These are phyloP conservation scores for Sula dactylatra DNA, from an alignment of 2,113 vertebrate species.

Conservation along the genomic window DNA sequence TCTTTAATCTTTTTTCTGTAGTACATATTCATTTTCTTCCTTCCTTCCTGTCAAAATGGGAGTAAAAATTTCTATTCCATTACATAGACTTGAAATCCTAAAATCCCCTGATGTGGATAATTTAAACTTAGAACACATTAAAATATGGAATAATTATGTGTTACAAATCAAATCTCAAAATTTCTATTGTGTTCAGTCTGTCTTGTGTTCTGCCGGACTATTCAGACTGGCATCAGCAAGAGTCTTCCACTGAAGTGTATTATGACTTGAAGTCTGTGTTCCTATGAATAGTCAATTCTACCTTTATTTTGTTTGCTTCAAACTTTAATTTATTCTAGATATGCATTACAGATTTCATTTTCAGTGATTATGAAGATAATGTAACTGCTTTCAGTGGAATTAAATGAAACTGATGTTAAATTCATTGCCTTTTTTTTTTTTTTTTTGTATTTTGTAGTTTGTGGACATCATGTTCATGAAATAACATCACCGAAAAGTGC, in stretches of 20 bases:
- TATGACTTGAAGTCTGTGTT: background rate
- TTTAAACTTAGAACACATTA: background rate
- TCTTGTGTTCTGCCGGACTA: background rate
- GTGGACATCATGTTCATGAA: slow-evolving; percentile 22
- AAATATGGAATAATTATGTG: slow-evolving; percentile 1
- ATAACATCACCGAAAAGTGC: slow-evolving; percentile 21
- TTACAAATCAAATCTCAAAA: background rate
- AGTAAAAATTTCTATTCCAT: background rate
- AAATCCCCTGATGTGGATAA: background rate
- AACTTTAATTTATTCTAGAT: slow-evolving; percentile 24
- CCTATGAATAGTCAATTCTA: slow-evolving; percentile 3
- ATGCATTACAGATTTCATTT: background rate
- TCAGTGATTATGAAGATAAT: background rate
- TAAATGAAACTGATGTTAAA: background rate
- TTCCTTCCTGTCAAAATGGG: background rate
- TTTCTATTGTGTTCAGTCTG: background rate
- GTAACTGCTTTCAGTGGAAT: background rate
- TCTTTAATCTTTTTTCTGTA: background rate
- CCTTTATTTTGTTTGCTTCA: slow-evolving; percentile 38
- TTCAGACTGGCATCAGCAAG: background rate
- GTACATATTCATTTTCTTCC: slow-evolving; percentile 2
- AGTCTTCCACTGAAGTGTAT: background rate
- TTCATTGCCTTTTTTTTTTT: background rate
- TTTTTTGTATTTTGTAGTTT: background rate
- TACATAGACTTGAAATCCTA: background rate